Percentiles rank a stretch among this genome's conserved stretches.
These are phyloP conservation scores for Camptogramma bilineatum DNA, from an alignment of 2,888 invertebrate genomes.

Conservation along the genomic window DNA sequence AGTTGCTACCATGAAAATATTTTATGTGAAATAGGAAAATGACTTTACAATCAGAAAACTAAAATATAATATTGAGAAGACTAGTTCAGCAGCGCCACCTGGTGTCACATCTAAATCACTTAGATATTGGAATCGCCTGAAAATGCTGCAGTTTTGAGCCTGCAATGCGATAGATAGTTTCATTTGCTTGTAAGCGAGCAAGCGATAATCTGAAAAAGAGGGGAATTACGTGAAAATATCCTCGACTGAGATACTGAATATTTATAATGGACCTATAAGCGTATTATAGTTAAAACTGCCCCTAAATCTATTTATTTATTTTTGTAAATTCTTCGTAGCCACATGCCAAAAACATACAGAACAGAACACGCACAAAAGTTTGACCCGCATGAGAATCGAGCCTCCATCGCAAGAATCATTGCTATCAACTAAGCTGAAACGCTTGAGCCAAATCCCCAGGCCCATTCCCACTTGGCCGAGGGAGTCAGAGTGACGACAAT, in stretches of 20 bases:
- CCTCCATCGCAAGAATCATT: background rate
- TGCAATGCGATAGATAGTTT: background rate
- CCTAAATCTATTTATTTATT: too few species aligned
- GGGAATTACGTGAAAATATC: background rate
- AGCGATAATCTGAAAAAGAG: background rate
- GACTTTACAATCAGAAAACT: background rate
- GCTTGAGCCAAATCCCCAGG: background rate
- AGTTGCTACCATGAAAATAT: too few species aligned
- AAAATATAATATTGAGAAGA: background rate
- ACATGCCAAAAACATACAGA: too few species aligned
- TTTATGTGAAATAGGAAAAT: too few species aligned
- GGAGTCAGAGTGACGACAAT: slow-evolving; percentile 33
- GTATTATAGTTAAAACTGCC: too few species aligned
- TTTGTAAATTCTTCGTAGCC: too few species aligned
- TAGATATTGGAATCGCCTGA: background rate
- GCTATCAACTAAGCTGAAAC: too few species aligned
- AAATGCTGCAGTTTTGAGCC: background rate
- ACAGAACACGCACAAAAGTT: too few species aligned
- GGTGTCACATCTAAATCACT: background rate
- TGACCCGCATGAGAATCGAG: background rate
- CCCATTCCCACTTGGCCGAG: background rate
- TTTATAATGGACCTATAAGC: too few species aligned
- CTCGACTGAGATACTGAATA: too few species aligned
- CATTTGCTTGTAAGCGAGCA: background rate
- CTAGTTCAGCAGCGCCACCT: background rate